These are phyloP conservation scores for Gryllus longicercus DNA, from an alignment of 2,888 invertebrate species.

Conservation along the genomic window DNA sequence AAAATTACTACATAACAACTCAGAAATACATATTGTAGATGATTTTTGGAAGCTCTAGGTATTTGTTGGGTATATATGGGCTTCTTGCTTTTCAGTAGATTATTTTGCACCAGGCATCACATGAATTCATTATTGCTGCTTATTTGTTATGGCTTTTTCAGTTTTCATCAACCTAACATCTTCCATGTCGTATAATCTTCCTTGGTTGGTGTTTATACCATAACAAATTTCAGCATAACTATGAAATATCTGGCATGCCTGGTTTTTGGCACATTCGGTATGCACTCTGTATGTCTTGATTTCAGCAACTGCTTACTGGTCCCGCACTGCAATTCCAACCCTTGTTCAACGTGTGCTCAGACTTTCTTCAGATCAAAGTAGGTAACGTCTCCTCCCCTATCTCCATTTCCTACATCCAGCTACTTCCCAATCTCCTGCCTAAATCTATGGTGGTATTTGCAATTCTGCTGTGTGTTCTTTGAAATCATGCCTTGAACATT, in stretches of 20 bases:
- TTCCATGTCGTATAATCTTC: neutral
- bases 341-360: slow-evolving; percentile 31
- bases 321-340: slow-evolving; percentile 30
- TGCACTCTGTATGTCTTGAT: slow-evolving; percentile 22
- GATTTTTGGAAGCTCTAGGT: neutral
- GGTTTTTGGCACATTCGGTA: slow-evolving; percentile 11
- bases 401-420: no score
- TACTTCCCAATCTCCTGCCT: no score
- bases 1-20: no score
- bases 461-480: no score
- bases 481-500: no score
- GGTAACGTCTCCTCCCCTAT: slow-evolving; percentile 23
- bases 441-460: no score
- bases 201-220: neutral
- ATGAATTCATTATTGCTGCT: slow-evolving; percentile 10
- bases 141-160: neutral
- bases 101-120: neutral
- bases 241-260: slow-evolving; percentile 17
- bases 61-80: neutral
- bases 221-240: slow-evolving; percentile 17
- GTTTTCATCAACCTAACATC: neutral
- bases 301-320: slow-evolving; percentile 31
- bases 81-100: neutral
- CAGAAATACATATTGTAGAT: neutral
- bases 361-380: slow-evolving; percentile 30